phyloP scores from a whole-genome alignment of 2,797 vertebrate species.

The Smutsia temminckii region DNA sequence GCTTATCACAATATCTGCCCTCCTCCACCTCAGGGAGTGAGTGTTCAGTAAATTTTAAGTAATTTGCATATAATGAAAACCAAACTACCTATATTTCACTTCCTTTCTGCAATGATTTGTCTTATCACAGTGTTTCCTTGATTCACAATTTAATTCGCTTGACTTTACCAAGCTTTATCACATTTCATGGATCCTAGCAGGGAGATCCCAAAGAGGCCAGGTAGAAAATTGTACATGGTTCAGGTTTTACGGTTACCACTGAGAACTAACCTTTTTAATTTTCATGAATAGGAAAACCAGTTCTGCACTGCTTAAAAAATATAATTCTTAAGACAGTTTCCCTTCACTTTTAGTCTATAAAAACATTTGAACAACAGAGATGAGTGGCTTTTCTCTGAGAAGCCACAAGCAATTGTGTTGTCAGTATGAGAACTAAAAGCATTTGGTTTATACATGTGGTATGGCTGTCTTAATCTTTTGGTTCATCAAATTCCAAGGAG shows the following conservation, averaged over 20 bases:
- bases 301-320: not conserved
- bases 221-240: not conserved
- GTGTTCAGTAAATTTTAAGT: not conserved
- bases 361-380: constrained; percentile 49
- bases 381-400: constrained; percentile 55
- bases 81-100: not conserved
- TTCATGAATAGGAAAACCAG: not conserved
- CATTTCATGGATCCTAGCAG: not conserved
- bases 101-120: not conserved
- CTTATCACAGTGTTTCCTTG: not conserved
- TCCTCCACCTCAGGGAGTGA: not conserved
- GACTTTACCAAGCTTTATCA: not conserved
- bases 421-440: constrained; percentile 53
- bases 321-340: not conserved
- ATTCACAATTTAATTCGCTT: not conserved
- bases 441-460: constrained; percentile 69
- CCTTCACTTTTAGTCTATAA: not conserved
- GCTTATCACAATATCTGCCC: not conserved
- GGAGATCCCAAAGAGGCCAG: not conserved
- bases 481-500: constrained; percentile 76
- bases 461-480: constrained; percentile 72
- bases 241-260: not conserved
- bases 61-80: not conserved
- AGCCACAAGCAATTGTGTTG: constrained; percentile 55
- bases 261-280: constrained; percentile 43